A percentile compares a stretch with the other conserved stretches of the same genome.
Conservation (phyloP, 2,888 invertebrate species). For the Panzeria rudis region DNA sequence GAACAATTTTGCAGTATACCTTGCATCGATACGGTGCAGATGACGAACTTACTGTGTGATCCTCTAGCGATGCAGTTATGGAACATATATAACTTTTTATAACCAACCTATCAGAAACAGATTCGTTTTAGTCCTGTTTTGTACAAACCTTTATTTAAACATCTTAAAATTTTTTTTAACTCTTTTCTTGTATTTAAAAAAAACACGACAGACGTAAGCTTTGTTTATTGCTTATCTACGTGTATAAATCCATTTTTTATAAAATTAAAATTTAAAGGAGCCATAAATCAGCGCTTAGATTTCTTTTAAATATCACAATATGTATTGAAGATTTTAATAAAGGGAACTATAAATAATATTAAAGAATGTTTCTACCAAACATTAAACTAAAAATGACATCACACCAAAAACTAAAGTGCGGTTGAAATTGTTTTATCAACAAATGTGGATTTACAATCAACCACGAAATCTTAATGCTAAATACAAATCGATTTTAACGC, state of each 20-base stretch:
- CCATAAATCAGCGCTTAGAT: constrained; percentile 1
- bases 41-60: too few species aligned
- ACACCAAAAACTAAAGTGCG: neutral
- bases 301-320: too few species aligned
- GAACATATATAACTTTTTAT: too few species aligned
- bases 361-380: neutral
- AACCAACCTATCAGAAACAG: too few species aligned
- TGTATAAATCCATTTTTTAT: neutral
- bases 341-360: neutral
- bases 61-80: too few species aligned
- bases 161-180: too few species aligned
- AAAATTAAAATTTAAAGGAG: neutral
- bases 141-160: too few species aligned
- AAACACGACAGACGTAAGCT: neutral
- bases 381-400: neutral
- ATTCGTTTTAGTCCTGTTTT: too few species aligned
- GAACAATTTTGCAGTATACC: too few species aligned
- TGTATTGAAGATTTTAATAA: neutral
- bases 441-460: neutral
- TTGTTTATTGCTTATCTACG: constrained; percentile 3
- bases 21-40: too few species aligned
- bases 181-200: too few species aligned
- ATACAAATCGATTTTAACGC: neutral
- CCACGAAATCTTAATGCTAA: neutral
- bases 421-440: neutral